phyloP scores from a whole-genome alignment of 1,140 invertebrate species.

The Plodia interpunctella region DNA sequence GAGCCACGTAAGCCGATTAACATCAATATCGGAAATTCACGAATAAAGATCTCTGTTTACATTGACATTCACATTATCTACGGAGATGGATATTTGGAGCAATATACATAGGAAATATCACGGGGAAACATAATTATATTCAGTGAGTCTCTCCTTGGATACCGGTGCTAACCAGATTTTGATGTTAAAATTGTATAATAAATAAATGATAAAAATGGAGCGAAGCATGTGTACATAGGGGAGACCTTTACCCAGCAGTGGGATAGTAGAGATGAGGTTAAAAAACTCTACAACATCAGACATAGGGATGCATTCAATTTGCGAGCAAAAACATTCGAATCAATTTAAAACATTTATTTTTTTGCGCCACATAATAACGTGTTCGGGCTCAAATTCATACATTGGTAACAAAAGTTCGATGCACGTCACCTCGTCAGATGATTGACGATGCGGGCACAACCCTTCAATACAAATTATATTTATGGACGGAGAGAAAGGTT shows the following conservation, averaged over 20 bases:
- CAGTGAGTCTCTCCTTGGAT: neutral
- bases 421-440: neutral
- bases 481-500: too few species aligned
- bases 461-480: neutral
- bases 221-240: too few species aligned
- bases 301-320: too few species aligned
- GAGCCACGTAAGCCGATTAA: conserved; percentile 26
- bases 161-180: neutral
- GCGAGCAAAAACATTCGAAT: neutral
- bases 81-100: neutral
- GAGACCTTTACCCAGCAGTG: too few species aligned
- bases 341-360: neutral
- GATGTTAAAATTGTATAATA: too few species aligned
- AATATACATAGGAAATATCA: neutral
- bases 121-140: neutral
- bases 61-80: neutral
- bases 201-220: too few species aligned
- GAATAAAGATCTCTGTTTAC: neutral
- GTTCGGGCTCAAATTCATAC: neutral
- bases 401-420: conserved; percentile 2
- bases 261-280: too few species aligned
- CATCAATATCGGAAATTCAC: conserved; percentile 33
- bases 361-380: neutral
- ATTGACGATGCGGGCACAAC: neutral
- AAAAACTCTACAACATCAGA: too few species aligned